These are phyloP conservation scores for Thumatha senex DNA, from an alignment of 2,888 invertebrate species.

Conservation along the genomic window DNA sequence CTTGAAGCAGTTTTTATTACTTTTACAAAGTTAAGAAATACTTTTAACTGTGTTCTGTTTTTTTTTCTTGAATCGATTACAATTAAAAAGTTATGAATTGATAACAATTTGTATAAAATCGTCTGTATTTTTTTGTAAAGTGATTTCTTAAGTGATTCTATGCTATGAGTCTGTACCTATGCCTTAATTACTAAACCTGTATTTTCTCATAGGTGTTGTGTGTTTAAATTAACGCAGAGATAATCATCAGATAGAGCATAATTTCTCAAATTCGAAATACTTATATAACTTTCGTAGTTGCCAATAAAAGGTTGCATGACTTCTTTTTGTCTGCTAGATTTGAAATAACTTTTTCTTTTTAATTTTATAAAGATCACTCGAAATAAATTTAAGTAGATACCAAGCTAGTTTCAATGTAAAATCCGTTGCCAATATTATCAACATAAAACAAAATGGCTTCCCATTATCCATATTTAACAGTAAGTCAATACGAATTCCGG, in stretches of 20 bases:
- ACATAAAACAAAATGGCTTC: conserved; percentile 72
- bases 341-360: background rate
- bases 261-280: no score
- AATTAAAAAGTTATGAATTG: conserved; percentile 42
- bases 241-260: no score
- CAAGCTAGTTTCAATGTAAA: conserved; percentile 33
- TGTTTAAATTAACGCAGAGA: no score
- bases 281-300: background rate
- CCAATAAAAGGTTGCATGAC: no score
- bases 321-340: background rate
- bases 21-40: conserved; percentile 39
- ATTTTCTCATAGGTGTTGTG: no score
- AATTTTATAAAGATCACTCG: conserved; percentile 11
- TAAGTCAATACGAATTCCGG: conserved; percentile 71
- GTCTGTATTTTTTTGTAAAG: background rate
- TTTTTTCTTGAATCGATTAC: conserved; percentile 45
- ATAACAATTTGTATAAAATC: conserved; percentile 21
- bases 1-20: conserved; percentile 46
- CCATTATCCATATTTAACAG: conserved; percentile 65
- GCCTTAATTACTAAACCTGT: background rate
- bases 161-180: background rate
- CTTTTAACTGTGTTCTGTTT: conserved; percentile 35
- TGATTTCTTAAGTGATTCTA: background rate
- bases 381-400: conserved; percentile 16
- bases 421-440: conserved; percentile 41